Evolutionary conservation across 2,888 invertebrate genomes (phyloP).

Genomic region (Litoditis marina): DNA sequence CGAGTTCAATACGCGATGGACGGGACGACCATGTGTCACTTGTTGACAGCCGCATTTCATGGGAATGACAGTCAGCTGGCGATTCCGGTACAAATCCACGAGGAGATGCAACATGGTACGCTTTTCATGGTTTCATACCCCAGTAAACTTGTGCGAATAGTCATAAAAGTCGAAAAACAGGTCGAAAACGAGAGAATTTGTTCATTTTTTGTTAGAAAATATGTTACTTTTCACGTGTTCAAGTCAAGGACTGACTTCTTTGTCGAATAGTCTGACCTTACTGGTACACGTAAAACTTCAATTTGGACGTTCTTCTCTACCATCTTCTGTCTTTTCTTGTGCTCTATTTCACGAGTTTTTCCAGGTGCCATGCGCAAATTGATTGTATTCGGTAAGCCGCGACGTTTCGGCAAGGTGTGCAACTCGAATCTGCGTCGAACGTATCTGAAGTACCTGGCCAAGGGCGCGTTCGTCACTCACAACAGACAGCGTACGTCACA

Average conservation of each 20-base stretch:
- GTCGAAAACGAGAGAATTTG: no score
- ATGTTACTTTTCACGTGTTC: no score
- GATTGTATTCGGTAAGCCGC: not conserved
- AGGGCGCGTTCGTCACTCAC: not conserved
- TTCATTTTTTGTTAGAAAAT: no score
- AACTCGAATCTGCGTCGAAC: not conserved
- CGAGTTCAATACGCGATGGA: conserved; percentile 15
- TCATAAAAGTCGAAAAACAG: no score
- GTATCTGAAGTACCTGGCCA: not conserved
- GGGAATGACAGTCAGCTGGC: not conserved
- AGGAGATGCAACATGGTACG: not conserved
- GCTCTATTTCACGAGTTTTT: not conserved
- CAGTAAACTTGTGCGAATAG: no score
- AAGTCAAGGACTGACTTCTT: no score
- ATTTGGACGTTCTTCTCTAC: no score
- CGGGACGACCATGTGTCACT: conserved; percentile 9
- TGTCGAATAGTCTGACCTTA: no score
- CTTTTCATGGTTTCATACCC: not conserved
- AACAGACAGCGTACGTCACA: no score
- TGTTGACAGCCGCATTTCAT: conserved; percentile 5
- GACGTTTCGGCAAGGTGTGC: not conserved
- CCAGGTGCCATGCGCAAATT: not conserved
- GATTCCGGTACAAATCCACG: not conserved
- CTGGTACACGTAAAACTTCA: no score
- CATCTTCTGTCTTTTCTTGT: no score